phyloP scores from a whole-genome alignment of 2,113 vertebrate genomes.

The Lota lota region DNA sequence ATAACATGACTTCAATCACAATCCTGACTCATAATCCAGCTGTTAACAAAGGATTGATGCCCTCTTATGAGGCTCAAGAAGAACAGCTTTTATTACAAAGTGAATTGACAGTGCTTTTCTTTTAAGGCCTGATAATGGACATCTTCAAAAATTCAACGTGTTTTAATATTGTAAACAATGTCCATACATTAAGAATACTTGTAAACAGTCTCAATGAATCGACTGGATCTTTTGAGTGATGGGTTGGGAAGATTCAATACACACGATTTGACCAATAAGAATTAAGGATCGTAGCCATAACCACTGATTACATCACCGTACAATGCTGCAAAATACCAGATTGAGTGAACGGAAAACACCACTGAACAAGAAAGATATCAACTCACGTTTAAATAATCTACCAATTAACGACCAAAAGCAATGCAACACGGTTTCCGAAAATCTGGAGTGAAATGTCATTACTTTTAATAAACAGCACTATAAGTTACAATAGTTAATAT shows the following conservation, averaged over 20 bases:
- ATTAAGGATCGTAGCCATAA: slow-evolving; percentile 35
- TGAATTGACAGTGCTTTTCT: slow-evolving; percentile 39
- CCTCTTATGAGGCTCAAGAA: slow-evolving; percentile 42
- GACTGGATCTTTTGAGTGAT: slow-evolving; percentile 31
- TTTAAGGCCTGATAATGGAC: slow-evolving; percentile 44
- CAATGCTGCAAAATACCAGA: slow-evolving; percentile 50
- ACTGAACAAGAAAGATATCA: slow-evolving; percentile 63
- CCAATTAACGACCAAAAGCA: slow-evolving; percentile 60
- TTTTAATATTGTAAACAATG: slow-evolving; percentile 45
- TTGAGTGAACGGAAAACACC: slow-evolving; percentile 43
- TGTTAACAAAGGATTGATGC: slow-evolving; percentile 61
- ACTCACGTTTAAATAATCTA: slow-evolving; percentile 60
- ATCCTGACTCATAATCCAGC: slow-evolving; percentile 33
- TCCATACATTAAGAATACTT: slow-evolving; percentile 35
- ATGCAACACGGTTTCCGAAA: slow-evolving; percentile 18
- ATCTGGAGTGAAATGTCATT: slow-evolving; percentile 32
- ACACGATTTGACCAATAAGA: slow-evolving; percentile 32
- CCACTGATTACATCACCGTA: slow-evolving; percentile 38
- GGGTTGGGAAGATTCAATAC: slow-evolving; percentile 31
- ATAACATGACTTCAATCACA: no score
- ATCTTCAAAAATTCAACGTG: slow-evolving; percentile 43
- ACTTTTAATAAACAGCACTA: slow-evolving; percentile 57
- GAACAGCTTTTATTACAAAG: slow-evolving; percentile 28
- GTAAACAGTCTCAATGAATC: slow-evolving; percentile 53
- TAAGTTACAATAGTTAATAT: slow-evolving; percentile 52